These are phyloP conservation scores for Drosophila nr. fundita DNA, from an alignment of 2,888 invertebrate genomes.

Conservation along the genomic window DNA sequence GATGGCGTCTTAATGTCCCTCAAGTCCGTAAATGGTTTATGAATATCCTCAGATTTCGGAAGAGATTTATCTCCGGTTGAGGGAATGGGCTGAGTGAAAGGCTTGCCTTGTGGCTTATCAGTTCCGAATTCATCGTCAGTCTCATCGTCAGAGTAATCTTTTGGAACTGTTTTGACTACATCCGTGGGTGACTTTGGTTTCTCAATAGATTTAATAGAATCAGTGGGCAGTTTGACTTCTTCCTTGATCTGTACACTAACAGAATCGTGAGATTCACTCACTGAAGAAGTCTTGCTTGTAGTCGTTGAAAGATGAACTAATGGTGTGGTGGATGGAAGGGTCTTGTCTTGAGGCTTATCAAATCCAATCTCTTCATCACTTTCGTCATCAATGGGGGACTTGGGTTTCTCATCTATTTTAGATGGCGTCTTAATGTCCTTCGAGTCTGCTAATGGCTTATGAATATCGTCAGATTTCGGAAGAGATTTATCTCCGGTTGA, in stretches of 20 bases:
- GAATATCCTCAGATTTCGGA: constrained; percentile 10
- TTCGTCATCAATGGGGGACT: background rate
- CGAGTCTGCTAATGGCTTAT: background rate
- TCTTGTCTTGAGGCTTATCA: background rate
- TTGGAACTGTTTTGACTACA: background rate
- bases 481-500: background rate
- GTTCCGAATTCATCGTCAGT: background rate
- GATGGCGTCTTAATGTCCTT: background rate
- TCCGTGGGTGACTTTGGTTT: background rate
- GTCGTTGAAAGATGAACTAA: background rate
- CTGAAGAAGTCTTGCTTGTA: background rate
- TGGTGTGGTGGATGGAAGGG: background rate
- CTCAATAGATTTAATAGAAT: background rate
- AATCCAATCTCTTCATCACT: background rate
- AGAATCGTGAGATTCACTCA: background rate
- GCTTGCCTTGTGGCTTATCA: constrained; percentile 11
- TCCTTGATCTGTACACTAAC: background rate
- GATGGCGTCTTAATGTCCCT: background rate
- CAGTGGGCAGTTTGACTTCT: background rate
- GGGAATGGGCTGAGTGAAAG: constrained; percentile 6
- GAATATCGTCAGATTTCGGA: background rate
- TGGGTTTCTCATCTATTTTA: background rate
- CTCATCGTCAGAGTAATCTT: background rate
- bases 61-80: constrained; percentile 9
- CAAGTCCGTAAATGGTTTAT: background rate